Evolutionary conservation across 2,113 vertebrate genomes (phyloP).

Genomic region (Nematolebias whitei): DNA sequence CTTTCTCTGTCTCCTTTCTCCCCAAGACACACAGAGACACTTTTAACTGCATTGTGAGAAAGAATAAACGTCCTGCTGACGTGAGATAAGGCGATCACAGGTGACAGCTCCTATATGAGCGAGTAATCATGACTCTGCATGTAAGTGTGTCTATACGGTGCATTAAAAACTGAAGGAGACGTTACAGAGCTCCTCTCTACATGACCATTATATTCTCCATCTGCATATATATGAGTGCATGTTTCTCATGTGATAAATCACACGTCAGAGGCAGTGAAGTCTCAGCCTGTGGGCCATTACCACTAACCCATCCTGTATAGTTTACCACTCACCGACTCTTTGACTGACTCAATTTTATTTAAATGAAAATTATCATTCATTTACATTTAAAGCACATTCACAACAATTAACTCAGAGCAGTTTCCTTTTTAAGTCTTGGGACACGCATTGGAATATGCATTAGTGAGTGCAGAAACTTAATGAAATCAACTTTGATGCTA

Average conservation of each 20-base stretch:
- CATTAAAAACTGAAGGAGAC: not conserved
- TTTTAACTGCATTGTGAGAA: constrained; percentile 29
- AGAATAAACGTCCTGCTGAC: constrained; percentile 12
- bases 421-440: not conserved
- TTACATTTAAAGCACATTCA: not conserved
- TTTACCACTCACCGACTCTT: constrained; percentile 4
- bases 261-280: constrained; percentile 23
- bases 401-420: not conserved
- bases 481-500: not conserved
- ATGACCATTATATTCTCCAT: constrained; percentile 15
- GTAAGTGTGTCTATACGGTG: not conserved
- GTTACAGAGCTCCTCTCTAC: constrained; percentile 1
- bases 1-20: constrained; percentile 17
- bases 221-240: constrained; percentile 32
- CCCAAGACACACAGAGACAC: constrained; percentile 21
- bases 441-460: not conserved
- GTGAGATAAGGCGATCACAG: constrained; percentile 34
- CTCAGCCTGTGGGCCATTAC: constrained; percentile 35
- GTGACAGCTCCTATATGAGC: constrained; percentile 28
- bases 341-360: constrained; percentile 17
- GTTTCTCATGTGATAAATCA: constrained; percentile 43
- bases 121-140: constrained; percentile 19
- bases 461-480: not conserved
- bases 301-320: constrained; percentile 23
- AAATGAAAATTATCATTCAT: not conserved